Evolutionary conservation across 2,888 invertebrate genomes (phyloP).

Genomic region (Conomelus anceps): DNA sequence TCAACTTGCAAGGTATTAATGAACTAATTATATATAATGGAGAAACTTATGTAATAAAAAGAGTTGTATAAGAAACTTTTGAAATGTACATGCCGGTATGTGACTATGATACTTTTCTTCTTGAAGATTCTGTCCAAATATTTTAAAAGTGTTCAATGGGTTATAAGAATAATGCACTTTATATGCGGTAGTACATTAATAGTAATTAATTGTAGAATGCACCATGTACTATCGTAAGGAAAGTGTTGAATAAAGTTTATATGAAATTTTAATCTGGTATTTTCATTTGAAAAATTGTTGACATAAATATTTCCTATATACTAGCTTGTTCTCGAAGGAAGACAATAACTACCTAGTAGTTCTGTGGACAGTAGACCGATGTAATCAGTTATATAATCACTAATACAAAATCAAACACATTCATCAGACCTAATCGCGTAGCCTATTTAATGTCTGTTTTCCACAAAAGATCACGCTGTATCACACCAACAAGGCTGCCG

Average conservation of each 20-base stretch:
- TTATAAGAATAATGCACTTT: neutral
- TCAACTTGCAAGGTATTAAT: too few species aligned
- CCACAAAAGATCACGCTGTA: too few species aligned
- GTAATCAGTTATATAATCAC: too few species aligned
- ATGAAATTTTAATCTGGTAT: neutral
- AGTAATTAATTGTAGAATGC: neutral
- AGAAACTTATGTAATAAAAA: too few species aligned
- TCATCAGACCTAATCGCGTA: too few species aligned
- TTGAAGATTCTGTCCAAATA: neutral
- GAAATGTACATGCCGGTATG: neutral
- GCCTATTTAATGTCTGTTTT: too few species aligned
- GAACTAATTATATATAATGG: too few species aligned
- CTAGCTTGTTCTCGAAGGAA: neutral
- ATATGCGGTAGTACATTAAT: neutral
- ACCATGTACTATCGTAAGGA: neutral
- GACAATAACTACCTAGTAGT: too few species aligned
- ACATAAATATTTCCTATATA: neutral
- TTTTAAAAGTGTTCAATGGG: neutral
- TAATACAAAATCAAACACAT: too few species aligned
- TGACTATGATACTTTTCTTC: neutral
- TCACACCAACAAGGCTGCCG: too few species aligned
- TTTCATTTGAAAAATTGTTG: neutral
- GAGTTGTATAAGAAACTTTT: too few species aligned
- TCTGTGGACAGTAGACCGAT: too few species aligned
- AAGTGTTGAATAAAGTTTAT: neutral